Base-by-base conservation (phyloP, 2,888 invertebrate genomes). In the Amphipyra berbera region DNA sequence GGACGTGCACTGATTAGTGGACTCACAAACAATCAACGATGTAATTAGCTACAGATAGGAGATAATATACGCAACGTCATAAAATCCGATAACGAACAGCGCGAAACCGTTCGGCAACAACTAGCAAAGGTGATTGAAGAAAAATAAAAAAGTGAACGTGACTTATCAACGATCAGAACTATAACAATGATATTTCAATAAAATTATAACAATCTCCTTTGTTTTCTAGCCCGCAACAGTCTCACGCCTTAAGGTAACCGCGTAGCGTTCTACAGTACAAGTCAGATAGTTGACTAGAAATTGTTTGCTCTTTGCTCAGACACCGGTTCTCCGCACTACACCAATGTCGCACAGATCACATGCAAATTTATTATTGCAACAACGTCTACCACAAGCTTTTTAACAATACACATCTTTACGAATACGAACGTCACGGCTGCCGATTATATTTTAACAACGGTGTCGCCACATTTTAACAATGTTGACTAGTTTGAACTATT, bases 11-110 rank as follows among this genome's bases (percentile, higher is more conserved):
- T 83, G 82, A 68, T 82, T 79, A 88, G 85, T 86, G 84, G 81
- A 83, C 81, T 72, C 81, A 80, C 81, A 84, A 82, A 83, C 90
- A 90, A 89, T 82, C 88, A 82, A 81, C 84, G 76, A 80, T 83
- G 79, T 89, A 89, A 88, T 89, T 88, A 88, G 79, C 71, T 90
- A 80, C 69, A 86, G 91, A 91, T 91, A 90, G 72, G 66, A 84
- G 91, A 92, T 93, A 93, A 90, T 82, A 76, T 71, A 69, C 68
- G 55, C 60, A 84, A 87, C 93, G 94, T 93, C 93, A 93, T 82
- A 78, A 82, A 84, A 84, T 73, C 80, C 85, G 93, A 93, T 94
- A 93, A 90, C 84, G 78, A 72, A 68, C 60, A 69, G 59, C 55
- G 77, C 72, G 61, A 71, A 78, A 76, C 69, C 61, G 78, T 83